Conservation (phyloP, 2,113 vertebrate genomes). For the Prunella fulvescens region DNA sequence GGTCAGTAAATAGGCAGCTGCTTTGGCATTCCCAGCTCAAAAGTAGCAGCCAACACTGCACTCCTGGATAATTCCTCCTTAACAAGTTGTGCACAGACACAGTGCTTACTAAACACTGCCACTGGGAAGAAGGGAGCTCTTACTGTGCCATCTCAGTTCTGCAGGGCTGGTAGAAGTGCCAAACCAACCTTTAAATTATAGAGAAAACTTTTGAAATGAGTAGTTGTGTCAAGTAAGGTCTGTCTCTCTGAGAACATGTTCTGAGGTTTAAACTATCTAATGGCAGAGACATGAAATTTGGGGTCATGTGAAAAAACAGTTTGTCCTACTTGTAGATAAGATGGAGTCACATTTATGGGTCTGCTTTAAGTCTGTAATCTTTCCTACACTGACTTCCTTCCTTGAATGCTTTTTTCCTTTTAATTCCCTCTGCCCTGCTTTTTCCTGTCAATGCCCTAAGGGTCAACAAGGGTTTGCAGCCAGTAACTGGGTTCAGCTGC, state of each 20-base stretch:
- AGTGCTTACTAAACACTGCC: neutral
- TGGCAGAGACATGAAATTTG: neutral
- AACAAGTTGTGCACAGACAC: neutral
- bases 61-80: neutral
- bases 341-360: neutral
- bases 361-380: neutral
- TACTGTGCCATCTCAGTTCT: neutral
- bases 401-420: neutral
- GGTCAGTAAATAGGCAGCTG: neutral
- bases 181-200: neutral
- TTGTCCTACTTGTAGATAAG: neutral
- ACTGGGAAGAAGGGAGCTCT: neutral
- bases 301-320: neutral
- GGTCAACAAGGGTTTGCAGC: neutral
- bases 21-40: neutral
- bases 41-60: neutral
- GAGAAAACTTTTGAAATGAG: neutral
- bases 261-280: neutral
- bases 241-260: neutral
- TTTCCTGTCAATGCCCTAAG: neutral
- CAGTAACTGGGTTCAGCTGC: neutral
- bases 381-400: neutral
- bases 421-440: neutral
- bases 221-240: neutral
- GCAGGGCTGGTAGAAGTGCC: neutral